Evolutionary conservation across 2,113 vertebrate genomes (phyloP), one percentile per base, ranked within the genome.

Genomic region (Nannobrachium achirus): DNA sequence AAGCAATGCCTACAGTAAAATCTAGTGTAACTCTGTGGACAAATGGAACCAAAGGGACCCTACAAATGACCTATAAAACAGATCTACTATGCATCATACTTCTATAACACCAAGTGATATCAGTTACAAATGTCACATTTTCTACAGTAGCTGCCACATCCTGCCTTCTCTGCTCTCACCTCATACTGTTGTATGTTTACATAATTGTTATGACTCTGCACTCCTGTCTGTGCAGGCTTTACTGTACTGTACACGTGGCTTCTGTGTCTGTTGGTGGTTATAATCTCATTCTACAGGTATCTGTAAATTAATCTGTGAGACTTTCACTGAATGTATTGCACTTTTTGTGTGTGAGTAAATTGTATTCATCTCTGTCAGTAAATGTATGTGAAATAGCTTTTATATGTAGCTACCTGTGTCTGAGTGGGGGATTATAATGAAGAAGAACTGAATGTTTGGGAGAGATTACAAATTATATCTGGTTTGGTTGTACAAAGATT

Each of bases 241-340:
- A 67, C 38, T 48, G 53, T 55, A 18, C 7, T 63, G 40, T 53
- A 20, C 62, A 6, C 62, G 40, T 42, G 1, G 15, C n/a, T 59
- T 69, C 57, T 75, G 59, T 80, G 69, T 77, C 65, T 45, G 60
- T 13, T 59, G 10, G 13, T 7, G 48, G 6, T 56, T 33, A 19
- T 52, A 53, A 41, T n/a, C 52, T 44, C 7, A 48, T 8, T 56
- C 25, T n/a, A 53, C 11, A 33, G 10, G 45, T 42, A 45, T 9
- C 3, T 10, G 0, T 68, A 8, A 40, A 6, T n/a, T 10, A 8
- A 38, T 19, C 15, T 40, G 51, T 25, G 1, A 33, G 8, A 8
- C 59, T 63, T 39, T 53, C 64, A 63, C 16, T 65, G 52, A 79
- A 80, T 79, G 67, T 75, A 68, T 48, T 65, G 53, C 16, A 14